A percentile compares a stretch with the other conserved stretches of the same genome.
Conservation (phyloP, 1,140 invertebrate species). For the Drosophila quadrilineata region DNA sequence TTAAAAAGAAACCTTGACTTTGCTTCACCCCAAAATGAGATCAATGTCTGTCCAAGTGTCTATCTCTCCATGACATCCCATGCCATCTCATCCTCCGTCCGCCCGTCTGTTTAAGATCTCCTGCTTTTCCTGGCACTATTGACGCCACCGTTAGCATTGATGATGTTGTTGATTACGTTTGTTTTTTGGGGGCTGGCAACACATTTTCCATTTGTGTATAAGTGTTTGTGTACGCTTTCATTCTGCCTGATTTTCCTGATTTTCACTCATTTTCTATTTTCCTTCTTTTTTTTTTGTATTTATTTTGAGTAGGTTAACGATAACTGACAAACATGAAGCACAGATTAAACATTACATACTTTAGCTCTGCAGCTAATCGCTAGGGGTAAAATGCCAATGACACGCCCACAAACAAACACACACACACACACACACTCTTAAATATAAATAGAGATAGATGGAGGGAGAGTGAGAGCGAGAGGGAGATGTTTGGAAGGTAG, state of each 20-base stretch:
- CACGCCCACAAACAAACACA: neutral
- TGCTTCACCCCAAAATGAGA: too few relatives aligned
- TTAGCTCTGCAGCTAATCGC: slow-evolving; percentile 39
- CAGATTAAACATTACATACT: slow-evolving; percentile 54
- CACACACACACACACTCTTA: neutral
- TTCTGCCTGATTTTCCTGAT: too few relatives aligned
- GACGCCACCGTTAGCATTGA: slow-evolving; percentile 40
- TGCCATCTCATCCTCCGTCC: neutral
- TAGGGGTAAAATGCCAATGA: slow-evolving; percentile 28
- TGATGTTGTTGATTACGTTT: slow-evolving; percentile 53
- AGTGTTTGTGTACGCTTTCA: slow-evolving; percentile 11
- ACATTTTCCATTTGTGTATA: slow-evolving; percentile 1
- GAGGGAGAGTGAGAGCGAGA: too few relatives aligned
- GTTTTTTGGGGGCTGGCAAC: slow-evolving; percentile 30
- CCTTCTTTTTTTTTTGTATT: slow-evolving; percentile 3
- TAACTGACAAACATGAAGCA: slow-evolving; percentile 56
- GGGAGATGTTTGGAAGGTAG: neutral
- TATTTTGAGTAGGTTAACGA: slow-evolving; percentile 40
- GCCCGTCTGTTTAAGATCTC: neutral
- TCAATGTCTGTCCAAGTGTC: neutral
- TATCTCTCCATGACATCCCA: neutral
- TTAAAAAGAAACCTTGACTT: too few relatives aligned
- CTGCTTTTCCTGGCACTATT: slow-evolving; percentile 38
- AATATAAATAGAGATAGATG: neutral
- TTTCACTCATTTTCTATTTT: slow-evolving; percentile 45